phyloP scores from a whole-genome alignment of 2,797 vertebrate genomes.

The Rhinogobio ventralis region DNA sequence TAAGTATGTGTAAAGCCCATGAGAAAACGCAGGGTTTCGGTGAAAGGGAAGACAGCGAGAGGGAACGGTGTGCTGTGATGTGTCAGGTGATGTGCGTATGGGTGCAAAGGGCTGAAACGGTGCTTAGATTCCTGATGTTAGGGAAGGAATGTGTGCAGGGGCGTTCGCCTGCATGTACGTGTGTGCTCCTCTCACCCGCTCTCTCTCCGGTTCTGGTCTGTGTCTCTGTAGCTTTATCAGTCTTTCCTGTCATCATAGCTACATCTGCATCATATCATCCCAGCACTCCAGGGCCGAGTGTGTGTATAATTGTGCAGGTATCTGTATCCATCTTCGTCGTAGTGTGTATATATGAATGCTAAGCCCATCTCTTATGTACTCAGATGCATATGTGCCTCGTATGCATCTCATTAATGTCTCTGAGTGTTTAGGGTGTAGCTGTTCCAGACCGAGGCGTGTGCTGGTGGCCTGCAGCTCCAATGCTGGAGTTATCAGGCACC shows the following conservation, averaged over 20 bases:
- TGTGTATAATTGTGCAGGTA: conserved; percentile 41
- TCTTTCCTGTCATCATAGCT: conserved; percentile 56
- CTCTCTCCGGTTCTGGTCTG: conserved; percentile 49
- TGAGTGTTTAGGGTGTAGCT: not conserved
- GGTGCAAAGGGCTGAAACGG: not conserved
- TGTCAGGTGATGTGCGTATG: conserved; percentile 19
- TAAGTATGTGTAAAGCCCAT: conserved; percentile 22
- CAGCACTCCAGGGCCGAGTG: conserved; percentile 21
- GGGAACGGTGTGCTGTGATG: conserved; percentile 12
- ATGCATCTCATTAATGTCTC: conserved; percentile 23
- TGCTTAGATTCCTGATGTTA: conserved; percentile 6
- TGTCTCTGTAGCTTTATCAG: conserved; percentile 53
- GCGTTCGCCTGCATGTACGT: conserved; percentile 9
- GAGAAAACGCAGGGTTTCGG: not conserved
- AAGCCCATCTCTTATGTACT: not conserved
- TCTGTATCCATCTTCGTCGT: conserved; percentile 41
- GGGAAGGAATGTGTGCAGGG: conserved; percentile 21
- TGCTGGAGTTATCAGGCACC: conserved; percentile 56
- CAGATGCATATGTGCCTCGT: conserved; percentile 1
- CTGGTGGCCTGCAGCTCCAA: conserved; percentile 40
- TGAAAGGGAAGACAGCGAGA: conserved; percentile 22
- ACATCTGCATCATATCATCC: conserved; percentile 59
- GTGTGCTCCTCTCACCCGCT: conserved; percentile 5
- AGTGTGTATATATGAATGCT: conserved; percentile 35
- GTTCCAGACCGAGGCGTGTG: conserved; percentile 40